Evolutionary conservation across 2,797 vertebrate species (phyloP).

Genomic region (Halcyon leucocephala): DNA sequence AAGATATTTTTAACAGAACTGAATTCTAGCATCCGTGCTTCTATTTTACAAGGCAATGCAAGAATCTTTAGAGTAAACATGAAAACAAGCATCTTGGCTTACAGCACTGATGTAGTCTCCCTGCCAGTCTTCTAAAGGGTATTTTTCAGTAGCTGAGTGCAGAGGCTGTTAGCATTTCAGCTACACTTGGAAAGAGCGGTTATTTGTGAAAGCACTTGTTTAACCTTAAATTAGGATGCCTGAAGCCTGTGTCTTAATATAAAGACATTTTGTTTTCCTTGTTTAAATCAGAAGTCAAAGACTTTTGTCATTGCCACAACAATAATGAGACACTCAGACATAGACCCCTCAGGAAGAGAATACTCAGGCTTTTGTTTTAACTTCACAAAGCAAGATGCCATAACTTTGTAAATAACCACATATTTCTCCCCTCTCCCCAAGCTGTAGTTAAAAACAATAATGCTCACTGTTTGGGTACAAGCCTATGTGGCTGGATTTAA

Average conservation of each 20-base stretch:
- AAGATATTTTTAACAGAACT: not conserved
- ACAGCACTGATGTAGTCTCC: not conserved
- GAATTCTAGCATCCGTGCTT: not conserved
- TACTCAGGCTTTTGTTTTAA: constrained; percentile 36
- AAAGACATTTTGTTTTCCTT: constrained; percentile 30
- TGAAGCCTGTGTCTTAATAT: not conserved
- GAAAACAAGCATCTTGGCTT: not conserved
- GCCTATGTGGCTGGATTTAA: not conserved
- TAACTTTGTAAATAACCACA: constrained; percentile 37
- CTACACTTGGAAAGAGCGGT: not conserved
- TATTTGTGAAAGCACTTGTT: constrained; percentile 13
- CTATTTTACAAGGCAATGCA: not conserved
- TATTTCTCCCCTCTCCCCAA: not conserved
- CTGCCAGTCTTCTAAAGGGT: not conserved
- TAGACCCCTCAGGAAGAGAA: constrained; percentile 4
- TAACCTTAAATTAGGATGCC: not conserved
- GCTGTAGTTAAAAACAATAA: constrained; percentile 17
- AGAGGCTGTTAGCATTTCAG: not conserved
- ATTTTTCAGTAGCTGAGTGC: not conserved
- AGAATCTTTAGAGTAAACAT: not conserved
- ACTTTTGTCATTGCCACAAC: not conserved
- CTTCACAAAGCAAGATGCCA: constrained; percentile 7
- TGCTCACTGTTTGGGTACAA: not conserved
- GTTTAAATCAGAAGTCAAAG: constrained; percentile 39
- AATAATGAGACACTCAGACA: constrained; percentile 12